Evolutionary conservation across 2,113 vertebrate genomes (phyloP).

Genomic region (Prinia subflava): DNA sequence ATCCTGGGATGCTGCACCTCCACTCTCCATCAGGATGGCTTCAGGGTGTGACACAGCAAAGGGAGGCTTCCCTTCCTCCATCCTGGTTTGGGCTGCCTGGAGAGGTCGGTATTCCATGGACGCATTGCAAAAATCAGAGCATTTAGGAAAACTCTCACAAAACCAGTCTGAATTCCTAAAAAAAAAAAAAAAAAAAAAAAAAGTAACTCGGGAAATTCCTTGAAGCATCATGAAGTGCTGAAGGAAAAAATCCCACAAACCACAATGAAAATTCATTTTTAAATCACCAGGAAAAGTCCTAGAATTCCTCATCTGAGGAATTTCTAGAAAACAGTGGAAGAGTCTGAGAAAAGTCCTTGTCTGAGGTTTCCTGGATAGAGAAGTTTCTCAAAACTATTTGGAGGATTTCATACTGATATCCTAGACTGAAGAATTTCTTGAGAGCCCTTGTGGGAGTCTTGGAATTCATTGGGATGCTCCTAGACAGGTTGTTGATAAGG

Average conservation of each 20-base stretch:
- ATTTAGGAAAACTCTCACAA: background rate
- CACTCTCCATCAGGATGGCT: rapidly evolving
- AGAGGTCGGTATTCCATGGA: rapidly evolving
- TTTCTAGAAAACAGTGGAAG: background rate
- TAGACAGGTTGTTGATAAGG: background rate
- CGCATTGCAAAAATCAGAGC: rapidly evolving
- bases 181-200: background rate
- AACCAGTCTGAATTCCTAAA: background rate
- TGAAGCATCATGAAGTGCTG: rapidly evolving
- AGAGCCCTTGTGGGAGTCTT: background rate
- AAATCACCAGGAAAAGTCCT: background rate
- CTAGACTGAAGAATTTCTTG: background rate
- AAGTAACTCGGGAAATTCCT: background rate
- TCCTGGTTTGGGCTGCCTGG: background rate
- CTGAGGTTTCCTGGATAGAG: background rate
- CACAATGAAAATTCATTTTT: no score
- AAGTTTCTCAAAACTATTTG: background rate
- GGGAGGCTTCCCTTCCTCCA: background rate
- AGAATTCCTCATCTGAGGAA: background rate
- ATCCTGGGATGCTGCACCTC: background rate
- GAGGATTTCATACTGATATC: background rate
- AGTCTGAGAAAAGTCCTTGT: background rate
- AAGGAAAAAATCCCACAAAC: background rate
- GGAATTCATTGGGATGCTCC: background rate
- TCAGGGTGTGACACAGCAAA: background rate